These are phyloP conservation scores for Chaenodraco wilsoni DNA, from an alignment of 2,797 vertebrate species.

Conservation along the genomic window DNA sequence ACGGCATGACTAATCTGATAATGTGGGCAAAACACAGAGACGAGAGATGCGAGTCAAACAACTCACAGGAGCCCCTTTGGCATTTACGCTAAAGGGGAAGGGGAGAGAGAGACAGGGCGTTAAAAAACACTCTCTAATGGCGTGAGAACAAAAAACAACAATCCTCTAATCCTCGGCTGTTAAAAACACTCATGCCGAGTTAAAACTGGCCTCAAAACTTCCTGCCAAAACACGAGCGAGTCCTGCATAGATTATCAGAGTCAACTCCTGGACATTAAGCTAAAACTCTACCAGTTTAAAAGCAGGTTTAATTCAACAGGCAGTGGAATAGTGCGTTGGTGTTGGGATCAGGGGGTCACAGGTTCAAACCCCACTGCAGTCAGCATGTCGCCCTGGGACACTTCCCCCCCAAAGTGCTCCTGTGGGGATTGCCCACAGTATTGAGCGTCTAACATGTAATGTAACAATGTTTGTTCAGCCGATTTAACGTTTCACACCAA, in stretches of 20 bases:
- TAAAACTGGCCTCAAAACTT: conserved; percentile 27
- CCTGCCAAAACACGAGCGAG: conserved; percentile 14
- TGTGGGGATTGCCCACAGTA: too few relatives aligned
- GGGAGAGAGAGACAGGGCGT: conserved; percentile 37
- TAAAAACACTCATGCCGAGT: conserved; percentile 1
- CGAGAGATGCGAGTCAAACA: conserved; percentile 64
- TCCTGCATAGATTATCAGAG: background rate
- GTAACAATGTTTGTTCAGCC: background rate
- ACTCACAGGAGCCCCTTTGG: conserved; percentile 71
- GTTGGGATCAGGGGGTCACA: too few relatives aligned
- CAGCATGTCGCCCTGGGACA: too few relatives aligned
- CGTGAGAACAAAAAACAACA: conserved; percentile 26
- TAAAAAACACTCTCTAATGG: conserved; percentile 40
- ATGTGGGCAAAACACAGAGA: conserved; percentile 79
- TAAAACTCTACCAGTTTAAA: background rate
- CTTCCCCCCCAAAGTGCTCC: too few relatives aligned
- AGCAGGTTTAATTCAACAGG: background rate
- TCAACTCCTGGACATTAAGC: background rate
- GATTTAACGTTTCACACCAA: background rate
- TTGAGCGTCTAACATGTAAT: too few relatives aligned
- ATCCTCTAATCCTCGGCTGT: background rate
- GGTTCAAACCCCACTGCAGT: too few relatives aligned
- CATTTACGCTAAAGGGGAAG: conserved; percentile 58
- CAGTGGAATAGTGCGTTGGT: too few relatives aligned
- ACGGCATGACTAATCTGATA: conserved; percentile 79